Percentiles rank a stretch among this genome's conserved stretches.
phyloP scores from a whole-genome alignment of 2,888 invertebrate genomes.

The Eristalis pertinax region DNA sequence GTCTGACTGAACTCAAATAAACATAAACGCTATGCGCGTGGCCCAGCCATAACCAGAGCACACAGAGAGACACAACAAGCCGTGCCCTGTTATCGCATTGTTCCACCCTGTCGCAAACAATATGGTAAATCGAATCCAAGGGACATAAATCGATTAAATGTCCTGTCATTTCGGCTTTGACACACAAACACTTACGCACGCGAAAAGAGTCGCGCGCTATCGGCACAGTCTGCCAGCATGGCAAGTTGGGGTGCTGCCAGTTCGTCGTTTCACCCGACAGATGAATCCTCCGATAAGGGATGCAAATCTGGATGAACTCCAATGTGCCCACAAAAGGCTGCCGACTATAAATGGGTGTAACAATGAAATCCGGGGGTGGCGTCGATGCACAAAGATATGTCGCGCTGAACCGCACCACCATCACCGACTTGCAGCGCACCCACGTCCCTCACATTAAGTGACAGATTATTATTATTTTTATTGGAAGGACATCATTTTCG shows the following conservation, averaged over 20 bases:
- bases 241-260: not conserved
- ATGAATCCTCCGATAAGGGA: constrained; percentile 67
- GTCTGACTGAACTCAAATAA: constrained; percentile 48
- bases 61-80: not conserved
- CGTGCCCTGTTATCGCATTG: constrained; percentile 60
- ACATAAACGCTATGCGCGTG: constrained; percentile 59
- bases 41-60: constrained; percentile 30
- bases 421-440: not conserved
- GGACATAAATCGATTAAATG: constrained; percentile 79
- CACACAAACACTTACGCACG: constrained; percentile 73
- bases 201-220: constrained; percentile 33
- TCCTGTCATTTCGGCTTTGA: constrained; percentile 79
- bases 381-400: constrained; percentile 59
- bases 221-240: not conserved
- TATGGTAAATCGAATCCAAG: constrained; percentile 74
- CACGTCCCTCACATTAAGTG: constrained; percentile 64
- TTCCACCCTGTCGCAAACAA: constrained; percentile 71
- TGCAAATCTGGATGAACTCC: constrained; percentile 76
- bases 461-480: constrained; percentile 72
- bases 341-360: constrained; percentile 27
- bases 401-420: not conserved
- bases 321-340: constrained; percentile 25
- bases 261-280: constrained; percentile 36
- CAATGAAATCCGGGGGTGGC: constrained; percentile 41
- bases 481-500: constrained; percentile 71